Conservation (phyloP, 1,140 invertebrate species). For the Drosophila grimshawi region DNA sequence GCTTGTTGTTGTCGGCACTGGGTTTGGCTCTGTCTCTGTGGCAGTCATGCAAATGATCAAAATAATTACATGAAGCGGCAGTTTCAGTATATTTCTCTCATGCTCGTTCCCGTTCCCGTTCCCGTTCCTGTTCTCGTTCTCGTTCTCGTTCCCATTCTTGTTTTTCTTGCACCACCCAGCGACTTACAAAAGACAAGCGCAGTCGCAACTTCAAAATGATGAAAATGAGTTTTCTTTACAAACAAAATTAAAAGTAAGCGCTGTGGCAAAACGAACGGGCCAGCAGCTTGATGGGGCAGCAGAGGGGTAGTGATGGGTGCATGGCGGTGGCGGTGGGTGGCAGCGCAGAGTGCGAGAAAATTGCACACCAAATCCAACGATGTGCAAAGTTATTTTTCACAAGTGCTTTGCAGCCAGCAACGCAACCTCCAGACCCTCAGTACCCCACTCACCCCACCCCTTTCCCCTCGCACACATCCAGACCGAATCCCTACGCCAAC, state of each 20-base stretch:
- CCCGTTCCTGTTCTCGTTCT: not conserved
- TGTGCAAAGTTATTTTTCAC: slow-evolving; percentile 83
- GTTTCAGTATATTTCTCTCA: slow-evolving; percentile 49
- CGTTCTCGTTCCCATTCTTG: not conserved
- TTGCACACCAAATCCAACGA: slow-evolving; percentile 81
- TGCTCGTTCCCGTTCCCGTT: slow-evolving; percentile 6
- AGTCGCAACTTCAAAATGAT: slow-evolving; percentile 81
- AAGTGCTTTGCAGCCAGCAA: slow-evolving; percentile 74
- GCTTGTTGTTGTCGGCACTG: slow-evolving; percentile 25
- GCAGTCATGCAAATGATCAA: slow-evolving; percentile 79
- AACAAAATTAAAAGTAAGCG: slow-evolving; percentile 80
- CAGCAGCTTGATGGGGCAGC: slow-evolving; percentile 1
- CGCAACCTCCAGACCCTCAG: slow-evolving; percentile 26
- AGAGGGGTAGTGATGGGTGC: not conserved
- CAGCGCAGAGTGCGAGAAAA: slow-evolving; percentile 54
- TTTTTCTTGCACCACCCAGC: slow-evolving; percentile 8
- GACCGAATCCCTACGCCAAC: not conserved
- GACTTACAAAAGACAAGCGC: slow-evolving; percentile 73
- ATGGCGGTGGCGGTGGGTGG: not conserved
- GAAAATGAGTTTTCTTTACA: slow-evolving; percentile 83
- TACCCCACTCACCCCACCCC: slow-evolving; percentile 7
- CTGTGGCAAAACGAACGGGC: slow-evolving; percentile 24
- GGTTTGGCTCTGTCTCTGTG: slow-evolving; percentile 22
- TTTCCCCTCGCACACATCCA: not conserved
- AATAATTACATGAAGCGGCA: slow-evolving; percentile 80